A percentile compares a stretch with the other conserved stretches of the same genome.
phyloP scores from a whole-genome alignment of 2,888 invertebrate species.

The Chloromyia formosa region DNA sequence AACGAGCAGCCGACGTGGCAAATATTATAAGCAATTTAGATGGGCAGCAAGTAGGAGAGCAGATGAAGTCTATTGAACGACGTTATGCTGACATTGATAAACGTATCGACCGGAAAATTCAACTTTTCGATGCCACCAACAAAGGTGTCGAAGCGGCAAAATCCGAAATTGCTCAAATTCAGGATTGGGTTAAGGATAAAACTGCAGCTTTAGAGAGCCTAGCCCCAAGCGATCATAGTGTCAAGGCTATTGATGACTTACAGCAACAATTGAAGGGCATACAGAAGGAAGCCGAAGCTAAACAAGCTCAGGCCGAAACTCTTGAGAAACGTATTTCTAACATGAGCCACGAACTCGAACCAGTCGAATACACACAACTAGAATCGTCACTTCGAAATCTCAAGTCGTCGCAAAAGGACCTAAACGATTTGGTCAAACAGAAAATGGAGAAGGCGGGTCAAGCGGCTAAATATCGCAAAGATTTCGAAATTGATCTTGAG shows the following conservation, averaged over 20 bases:
- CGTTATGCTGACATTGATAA: conserved; percentile 85
- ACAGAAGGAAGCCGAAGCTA: conserved; percentile 85
- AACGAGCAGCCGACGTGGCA: conserved; percentile 75
- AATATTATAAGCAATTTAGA: conserved; percentile 87
- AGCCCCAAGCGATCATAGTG: conserved; percentile 78
- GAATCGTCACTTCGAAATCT: conserved; percentile 78
- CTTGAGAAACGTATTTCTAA: conserved; percentile 84
- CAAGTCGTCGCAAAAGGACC: conserved; percentile 77
- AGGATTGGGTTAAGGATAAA: conserved; percentile 82
- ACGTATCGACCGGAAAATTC: conserved; percentile 82
- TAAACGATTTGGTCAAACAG: conserved; percentile 75
- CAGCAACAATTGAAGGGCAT: conserved; percentile 77
- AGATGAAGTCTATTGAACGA: conserved; percentile 85
- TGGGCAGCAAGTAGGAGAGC: conserved; percentile 90
- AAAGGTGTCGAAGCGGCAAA: conserved; percentile 84
- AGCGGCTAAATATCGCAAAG: conserved; percentile 76
- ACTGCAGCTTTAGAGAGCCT: conserved; percentile 73
- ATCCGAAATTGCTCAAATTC: conserved; percentile 80
- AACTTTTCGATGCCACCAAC: conserved; percentile 83
- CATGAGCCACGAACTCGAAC: conserved; percentile 85
- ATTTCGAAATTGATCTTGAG: conserved; percentile 81
- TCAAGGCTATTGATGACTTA: conserved; percentile 78
- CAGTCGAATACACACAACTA: conserved; percentile 81
- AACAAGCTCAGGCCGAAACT: conserved; percentile 82
- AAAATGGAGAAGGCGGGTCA: conserved; percentile 77